These are phyloP conservation scores for Apostichopus leukothele DNA, from an alignment of 53 echinoderm and acorn worm genomes.

Conservation along the genomic window DNA sequence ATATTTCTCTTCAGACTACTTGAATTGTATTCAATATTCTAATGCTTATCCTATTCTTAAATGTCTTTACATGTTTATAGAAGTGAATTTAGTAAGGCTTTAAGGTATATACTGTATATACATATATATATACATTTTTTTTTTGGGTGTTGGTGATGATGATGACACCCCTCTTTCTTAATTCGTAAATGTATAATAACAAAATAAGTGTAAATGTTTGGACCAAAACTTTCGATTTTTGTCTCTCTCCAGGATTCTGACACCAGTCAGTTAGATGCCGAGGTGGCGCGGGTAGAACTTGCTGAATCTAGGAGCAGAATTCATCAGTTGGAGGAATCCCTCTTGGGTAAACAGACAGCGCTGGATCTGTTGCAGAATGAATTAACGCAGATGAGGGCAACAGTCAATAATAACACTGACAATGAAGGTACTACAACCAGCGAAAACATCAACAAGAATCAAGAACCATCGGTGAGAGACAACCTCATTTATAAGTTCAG, in stretches of 20 bases:
- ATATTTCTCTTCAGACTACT: too few relatives aligned
- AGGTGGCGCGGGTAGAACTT: slow-evolving; percentile 64
- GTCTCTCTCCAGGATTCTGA: slow-evolving; percentile 75
- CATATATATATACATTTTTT: too few relatives aligned
- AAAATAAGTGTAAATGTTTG: too few relatives aligned
- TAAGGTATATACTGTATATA: too few relatives aligned
- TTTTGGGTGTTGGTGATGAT: too few relatives aligned
- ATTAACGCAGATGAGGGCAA: slow-evolving; percentile 47
- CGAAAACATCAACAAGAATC: neutral
- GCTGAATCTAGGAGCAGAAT: slow-evolving; percentile 70
- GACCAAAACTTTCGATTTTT: neutral
- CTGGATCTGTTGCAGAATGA: slow-evolving; percentile 70
- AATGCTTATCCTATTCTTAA: too few relatives aligned
- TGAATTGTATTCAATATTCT: too few relatives aligned
- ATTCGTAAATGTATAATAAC: too few relatives aligned
- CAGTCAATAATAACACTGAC: slow-evolving; percentile 28
- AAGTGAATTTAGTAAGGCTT: too few relatives aligned
- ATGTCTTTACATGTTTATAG: too few relatives aligned
- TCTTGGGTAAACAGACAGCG: slow-evolving; percentile 85
- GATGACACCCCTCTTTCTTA: too few relatives aligned
- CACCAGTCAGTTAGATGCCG: slow-evolving; percentile 73
- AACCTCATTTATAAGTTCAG: neutral
- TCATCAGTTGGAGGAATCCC: slow-evolving; percentile 78
- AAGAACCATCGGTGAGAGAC: neutral
- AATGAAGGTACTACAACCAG: neutral